Conservation (phyloP, 2,888 invertebrate species). For the Philereme vetulata region DNA sequence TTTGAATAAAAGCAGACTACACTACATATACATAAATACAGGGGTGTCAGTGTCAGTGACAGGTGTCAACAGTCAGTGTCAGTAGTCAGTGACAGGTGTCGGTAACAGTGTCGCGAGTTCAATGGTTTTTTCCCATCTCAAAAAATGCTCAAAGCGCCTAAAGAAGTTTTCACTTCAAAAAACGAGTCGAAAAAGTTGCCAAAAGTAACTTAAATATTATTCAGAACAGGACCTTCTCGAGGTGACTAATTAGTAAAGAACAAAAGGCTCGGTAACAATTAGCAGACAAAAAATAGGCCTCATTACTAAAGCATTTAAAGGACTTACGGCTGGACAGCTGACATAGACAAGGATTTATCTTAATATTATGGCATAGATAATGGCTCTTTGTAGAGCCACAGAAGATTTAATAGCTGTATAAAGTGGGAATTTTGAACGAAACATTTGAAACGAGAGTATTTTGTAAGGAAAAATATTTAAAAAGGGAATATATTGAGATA, state of each 20-base stretch:
- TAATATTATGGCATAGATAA: slow-evolving; percentile 25
- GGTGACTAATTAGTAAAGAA: slow-evolving; percentile 16
- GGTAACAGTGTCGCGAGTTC: no score
- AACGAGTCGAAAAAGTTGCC: no score
- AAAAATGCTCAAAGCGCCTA: no score
- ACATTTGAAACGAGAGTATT: not conserved
- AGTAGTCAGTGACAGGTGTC: no score
- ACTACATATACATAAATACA: no score
- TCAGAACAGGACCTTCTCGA: slow-evolving; percentile 1
- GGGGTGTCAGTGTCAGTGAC: no score
- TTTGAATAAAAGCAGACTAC: no score
- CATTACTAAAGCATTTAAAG: slow-evolving; percentile 17
- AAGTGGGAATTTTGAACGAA: not conserved
- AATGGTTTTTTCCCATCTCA: no score
- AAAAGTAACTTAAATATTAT: not conserved
- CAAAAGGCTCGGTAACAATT: slow-evolving; percentile 20
- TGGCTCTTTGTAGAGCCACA: slow-evolving; percentile 10
- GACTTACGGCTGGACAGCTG: slow-evolving; percentile 19
- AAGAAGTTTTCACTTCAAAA: no score
- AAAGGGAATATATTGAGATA: not conserved
- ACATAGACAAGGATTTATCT: slow-evolving; percentile 21
- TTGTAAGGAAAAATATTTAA: not conserved
- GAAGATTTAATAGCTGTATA: not conserved
- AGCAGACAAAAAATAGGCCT: slow-evolving; percentile 18
- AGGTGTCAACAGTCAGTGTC: no score